Evolutionary conservation across 2,888 invertebrate genomes (phyloP).

Genomic region (Epinotia ramella): DNA sequence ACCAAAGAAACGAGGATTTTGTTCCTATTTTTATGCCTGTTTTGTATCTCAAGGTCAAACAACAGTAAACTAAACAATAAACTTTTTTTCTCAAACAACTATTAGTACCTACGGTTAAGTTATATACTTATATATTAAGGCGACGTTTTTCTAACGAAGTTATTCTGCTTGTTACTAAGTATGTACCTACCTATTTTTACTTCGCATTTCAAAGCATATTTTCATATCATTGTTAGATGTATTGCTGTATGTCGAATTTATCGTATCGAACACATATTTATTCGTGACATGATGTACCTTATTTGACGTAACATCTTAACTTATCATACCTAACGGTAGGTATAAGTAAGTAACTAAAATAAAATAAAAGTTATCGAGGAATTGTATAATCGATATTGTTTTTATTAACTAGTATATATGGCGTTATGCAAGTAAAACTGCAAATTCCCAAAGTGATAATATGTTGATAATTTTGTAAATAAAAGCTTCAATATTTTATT

Average conservation of each 20-base stretch:
- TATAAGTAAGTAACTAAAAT: slow-evolving; percentile 49
- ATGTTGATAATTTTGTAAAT: slow-evolving; percentile 85
- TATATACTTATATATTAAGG: slow-evolving; percentile 3
- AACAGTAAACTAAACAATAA: background rate
- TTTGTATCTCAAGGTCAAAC: background rate
- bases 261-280: slow-evolving; percentile 39
- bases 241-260: slow-evolving; percentile 42
- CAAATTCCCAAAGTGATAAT: slow-evolving; percentile 85
- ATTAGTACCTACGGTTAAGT: slow-evolving; percentile 15
- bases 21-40: background rate
- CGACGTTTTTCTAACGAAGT: slow-evolving; percentile 34
- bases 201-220: slow-evolving; percentile 44
- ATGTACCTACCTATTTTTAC: slow-evolving; percentile 25
- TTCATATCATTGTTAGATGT: slow-evolving; percentile 45
- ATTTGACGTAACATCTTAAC: slow-evolving; percentile 40
- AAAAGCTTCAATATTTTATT: slow-evolving; percentile 84
- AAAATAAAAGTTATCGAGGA: slow-evolving; percentile 61
- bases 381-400: slow-evolving; percentile 80
- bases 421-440: slow-evolving; percentile 83
- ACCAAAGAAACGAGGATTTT: background rate
- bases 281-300: slow-evolving; percentile 44
- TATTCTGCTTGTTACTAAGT: slow-evolving; percentile 36
- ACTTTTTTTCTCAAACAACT: background rate
- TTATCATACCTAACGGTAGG: slow-evolving; percentile 41
- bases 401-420: slow-evolving; percentile 73